Evolutionary conservation across 2,888 invertebrate genomes (phyloP), one percentile per base, ranked within the genome.

Genomic region (Molorchus minor): DNA sequence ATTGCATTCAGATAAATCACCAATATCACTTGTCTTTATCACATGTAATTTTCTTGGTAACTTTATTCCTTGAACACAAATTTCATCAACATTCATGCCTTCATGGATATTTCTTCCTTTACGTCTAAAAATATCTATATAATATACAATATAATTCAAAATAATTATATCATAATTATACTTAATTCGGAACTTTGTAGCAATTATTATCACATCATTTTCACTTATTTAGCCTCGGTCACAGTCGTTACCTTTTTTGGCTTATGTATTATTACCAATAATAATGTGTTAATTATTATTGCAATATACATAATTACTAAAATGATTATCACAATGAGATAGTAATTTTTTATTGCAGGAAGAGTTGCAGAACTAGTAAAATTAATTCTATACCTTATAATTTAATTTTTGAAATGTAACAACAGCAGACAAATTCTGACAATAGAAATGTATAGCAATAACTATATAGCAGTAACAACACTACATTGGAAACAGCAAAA

Each of bases 111-210:
- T 40, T 38, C 49, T 20, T 33, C 33, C 33, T 45, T 30, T 30
- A 45, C 49, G 21, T 44, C 38, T 58, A 44, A 25, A 58, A 52
- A 45, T 41, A 10, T 53, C 44, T 45, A 35, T 53, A 52, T 21
- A 53, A 53, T 53, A 53, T 53, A 41, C 13, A 3, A 8, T 30
- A 41, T 15, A 40, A 10, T 17, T 10, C 13, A 40, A 29, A 45
- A 30, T 8, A 25, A 12, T 10, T 33, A 30, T 17, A 41, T 5
- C n/a, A 25, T 15, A 43, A 5, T 43, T 21, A 25, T 49, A 49
- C 49, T 29, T 46, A 49, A 38, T 49, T 49, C 38, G 38, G 36
- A 25, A 17, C 17, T 17, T 15, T 25, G 21, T 49, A 38, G 38
- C 19, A 49, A 49, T 20, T 33, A 49, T 21, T 49, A 49, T 49